phyloP scores from a whole-genome alignment of 2,888 invertebrate species.

The Strigamia crassipes region DNA sequence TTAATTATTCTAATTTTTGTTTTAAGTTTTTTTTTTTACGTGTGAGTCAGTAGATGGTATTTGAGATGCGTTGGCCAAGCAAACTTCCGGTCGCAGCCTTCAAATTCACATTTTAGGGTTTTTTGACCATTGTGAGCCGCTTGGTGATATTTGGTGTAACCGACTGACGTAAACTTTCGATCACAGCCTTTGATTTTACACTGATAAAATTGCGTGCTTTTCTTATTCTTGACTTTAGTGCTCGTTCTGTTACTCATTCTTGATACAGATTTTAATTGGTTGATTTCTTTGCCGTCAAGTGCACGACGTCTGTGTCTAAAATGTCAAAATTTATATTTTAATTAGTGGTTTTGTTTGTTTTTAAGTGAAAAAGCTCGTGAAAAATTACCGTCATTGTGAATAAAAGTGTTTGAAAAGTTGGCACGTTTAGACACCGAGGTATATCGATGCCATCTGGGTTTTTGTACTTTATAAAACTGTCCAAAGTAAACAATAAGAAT shows the following conservation, averaged over 20 bases:
- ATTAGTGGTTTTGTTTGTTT: too few species aligned
- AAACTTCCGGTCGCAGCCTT: slow-evolving; percentile 55
- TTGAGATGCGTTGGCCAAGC: slow-evolving; percentile 56
- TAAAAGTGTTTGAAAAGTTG: too few species aligned
- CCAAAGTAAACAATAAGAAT: not conserved
- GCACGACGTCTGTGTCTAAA: too few species aligned
- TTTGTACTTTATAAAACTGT: too few species aligned
- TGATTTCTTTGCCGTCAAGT: too few species aligned
- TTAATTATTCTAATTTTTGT: not conserved
- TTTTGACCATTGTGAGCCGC: not conserved
- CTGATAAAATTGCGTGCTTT: not conserved
- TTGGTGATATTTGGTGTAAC: slow-evolving; percentile 15
- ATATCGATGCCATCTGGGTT: too few species aligned
- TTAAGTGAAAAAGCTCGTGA: too few species aligned
- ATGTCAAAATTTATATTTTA: too few species aligned
- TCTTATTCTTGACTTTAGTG: not conserved
- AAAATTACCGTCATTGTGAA: too few species aligned
- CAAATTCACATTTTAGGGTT: slow-evolving; percentile 47
- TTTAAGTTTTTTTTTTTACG: too few species aligned
- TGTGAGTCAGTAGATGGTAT: slow-evolving; percentile 57
- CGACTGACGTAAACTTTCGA: slow-evolving; percentile 16
- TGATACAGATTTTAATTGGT: not conserved
- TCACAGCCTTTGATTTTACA: not conserved
- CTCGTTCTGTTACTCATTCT: not conserved
- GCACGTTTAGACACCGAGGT: too few species aligned